Evolutionary conservation across 2,888 invertebrate species (phyloP), one percentile per base, ranked within the genome.

Genomic region (Sycophila texana): DNA sequence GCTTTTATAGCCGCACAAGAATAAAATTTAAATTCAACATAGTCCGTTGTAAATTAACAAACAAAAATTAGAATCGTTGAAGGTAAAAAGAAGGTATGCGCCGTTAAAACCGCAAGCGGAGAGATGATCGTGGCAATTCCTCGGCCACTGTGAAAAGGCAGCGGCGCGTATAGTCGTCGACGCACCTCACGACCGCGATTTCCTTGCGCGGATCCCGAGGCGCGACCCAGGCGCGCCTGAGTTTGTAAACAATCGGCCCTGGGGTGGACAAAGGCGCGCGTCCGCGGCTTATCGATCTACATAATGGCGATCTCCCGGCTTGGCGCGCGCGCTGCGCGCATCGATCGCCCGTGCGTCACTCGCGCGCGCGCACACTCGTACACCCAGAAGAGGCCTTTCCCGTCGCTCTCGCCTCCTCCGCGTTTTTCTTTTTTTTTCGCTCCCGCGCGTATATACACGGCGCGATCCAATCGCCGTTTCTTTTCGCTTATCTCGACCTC

Each of bases 401-500:
- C 53, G 53, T 12, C 51, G 51, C 39, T 22, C 57, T 20, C 66
- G n/a, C 65, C 30, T 47, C 65, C 20, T 20, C 47, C 22, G 18
- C 55, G 65, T 55, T 3, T 18, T 13, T n/a, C 4, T n/a, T 47
- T 13, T 13, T 51, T 16, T 18, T 7, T 53, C 47, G 7, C 20
- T 12, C 47, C 13, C 57, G 53, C 30, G 26, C 0, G n/a, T 57
- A 4, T 47, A 26, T 22, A 49, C 60, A 39, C 22, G 16, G 22
- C 49, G 55, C 74, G 74, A 74, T 74, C 53, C 68, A 63, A 75
- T 75, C 75, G 75, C 51, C 75, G 75, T 68, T 75, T 75, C 75
- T 75, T 68, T 75, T 55, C 39, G 39, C 75, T 75, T 75, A 75
- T 75, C 75, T 75, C 75, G 75, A 73, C 72, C 72, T 72, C 72